Conservation (phyloP, 2,113 vertebrate species). For the Anhinga anhinga region DNA sequence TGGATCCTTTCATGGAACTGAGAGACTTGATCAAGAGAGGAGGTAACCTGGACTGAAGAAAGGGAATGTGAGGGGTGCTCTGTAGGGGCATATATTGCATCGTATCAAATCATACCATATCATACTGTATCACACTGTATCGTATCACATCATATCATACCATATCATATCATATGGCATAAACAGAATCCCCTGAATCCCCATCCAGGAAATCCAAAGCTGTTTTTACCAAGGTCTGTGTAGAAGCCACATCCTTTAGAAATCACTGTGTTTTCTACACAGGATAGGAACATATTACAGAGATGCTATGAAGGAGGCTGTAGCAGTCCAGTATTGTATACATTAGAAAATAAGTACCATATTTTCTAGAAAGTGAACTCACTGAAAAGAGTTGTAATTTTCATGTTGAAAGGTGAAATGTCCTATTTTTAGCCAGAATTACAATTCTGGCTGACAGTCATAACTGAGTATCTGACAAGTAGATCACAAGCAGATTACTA, state of each 20-base stretch:
- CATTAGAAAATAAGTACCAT: not conserved
- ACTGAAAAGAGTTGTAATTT: not conserved
- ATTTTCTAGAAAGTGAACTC: not conserved
- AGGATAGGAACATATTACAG: not conserved
- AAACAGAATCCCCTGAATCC: not conserved
- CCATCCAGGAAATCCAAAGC: not conserved
- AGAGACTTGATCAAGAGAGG: not conserved
- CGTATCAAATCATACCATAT: fast-evolving
- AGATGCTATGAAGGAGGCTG: not conserved
- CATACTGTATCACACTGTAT: not conserved
- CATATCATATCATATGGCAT: not conserved
- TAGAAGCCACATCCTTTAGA: not conserved
- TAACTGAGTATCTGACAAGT: not conserved
- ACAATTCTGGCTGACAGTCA: not conserved
- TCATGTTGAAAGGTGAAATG: not conserved
- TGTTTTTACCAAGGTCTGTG: not conserved
- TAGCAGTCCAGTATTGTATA: not conserved
- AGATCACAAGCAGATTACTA: not conserved
- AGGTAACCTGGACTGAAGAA: not conserved
- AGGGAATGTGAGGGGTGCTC: not conserved
- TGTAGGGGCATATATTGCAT: not conserved
- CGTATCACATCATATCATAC: not conserved
- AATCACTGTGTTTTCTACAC: not conserved
- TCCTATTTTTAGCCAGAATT: not conserved
- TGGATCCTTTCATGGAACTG: not conserved